Evolutionary conservation across 2,888 invertebrate genomes (phyloP).

Genomic region (Calephelis perditalis): DNA sequence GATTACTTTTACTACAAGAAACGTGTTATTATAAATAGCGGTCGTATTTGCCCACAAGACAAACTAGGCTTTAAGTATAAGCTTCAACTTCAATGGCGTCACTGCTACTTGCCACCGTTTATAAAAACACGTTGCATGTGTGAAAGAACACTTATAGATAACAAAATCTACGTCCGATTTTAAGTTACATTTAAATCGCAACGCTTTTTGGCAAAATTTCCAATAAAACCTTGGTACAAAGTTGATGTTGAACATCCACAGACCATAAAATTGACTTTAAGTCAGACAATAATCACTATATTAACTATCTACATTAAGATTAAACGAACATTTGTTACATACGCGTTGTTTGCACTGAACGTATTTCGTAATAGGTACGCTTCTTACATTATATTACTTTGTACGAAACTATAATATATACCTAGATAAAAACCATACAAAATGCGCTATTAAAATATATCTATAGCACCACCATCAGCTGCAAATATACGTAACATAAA

Average conservation of each 20-base stretch:
- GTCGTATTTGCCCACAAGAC: not conserved
- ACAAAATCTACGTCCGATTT: constrained; percentile 24
- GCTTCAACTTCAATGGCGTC: too few species aligned
- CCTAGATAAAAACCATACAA: constrained; percentile 19
- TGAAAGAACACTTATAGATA: constrained; percentile 1
- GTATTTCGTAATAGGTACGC: constrained; percentile 1
- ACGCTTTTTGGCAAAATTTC: constrained; percentile 60
- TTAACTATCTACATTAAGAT: constrained; percentile 49
- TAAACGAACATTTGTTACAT: constrained; percentile 10
- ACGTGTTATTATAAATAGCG: too few species aligned
- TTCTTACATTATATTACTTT: constrained; percentile 28
- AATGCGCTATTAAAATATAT: constrained; percentile 43
- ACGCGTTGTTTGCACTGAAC: constrained; percentile 11
- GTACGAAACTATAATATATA: constrained; percentile 35
- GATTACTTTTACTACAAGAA: not conserved
- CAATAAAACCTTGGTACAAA: constrained; percentile 45
- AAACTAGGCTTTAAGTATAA: not conserved
- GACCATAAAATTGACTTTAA: constrained; percentile 52
- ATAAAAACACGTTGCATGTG: not conserved
- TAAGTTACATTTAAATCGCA: constrained; percentile 21
- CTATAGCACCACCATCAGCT: constrained; percentile 75
- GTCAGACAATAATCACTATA: constrained; percentile 44
- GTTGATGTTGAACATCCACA: constrained; percentile 52
- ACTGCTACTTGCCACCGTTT: too few species aligned
- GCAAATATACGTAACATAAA: constrained; percentile 50